Evolutionary conservation across 2,797 vertebrate genomes (phyloP).

Genomic region (Chaenodraco wilsoni): DNA sequence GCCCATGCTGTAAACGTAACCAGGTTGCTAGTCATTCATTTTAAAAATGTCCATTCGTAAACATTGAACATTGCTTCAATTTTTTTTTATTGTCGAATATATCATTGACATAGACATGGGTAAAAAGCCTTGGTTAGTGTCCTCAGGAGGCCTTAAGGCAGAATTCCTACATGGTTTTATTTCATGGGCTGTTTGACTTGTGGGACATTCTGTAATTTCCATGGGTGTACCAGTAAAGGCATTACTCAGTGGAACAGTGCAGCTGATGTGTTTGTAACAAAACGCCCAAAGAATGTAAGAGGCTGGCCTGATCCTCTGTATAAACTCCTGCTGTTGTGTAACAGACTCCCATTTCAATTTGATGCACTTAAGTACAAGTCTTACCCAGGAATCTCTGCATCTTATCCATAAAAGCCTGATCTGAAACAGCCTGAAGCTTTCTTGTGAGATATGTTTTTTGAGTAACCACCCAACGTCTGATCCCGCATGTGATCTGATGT

Average conservation of each 20-base stretch:
- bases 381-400: conserved; percentile 9
- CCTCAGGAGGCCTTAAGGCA: not conserved
- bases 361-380: not conserved
- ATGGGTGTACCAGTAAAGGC: conserved; percentile 33
- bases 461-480: not conserved
- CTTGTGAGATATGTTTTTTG: conserved; percentile 11
- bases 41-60: not conserved
- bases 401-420: not conserved
- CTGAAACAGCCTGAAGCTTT: not conserved
- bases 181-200: not conserved
- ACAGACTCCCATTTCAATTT: conserved; percentile 10
- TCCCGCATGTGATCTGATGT: conserved; percentile 17
- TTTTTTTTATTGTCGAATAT: not conserved
- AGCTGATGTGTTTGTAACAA: conserved; percentile 35
- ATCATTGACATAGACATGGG: too few species aligned
- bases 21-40: conserved; percentile 1
- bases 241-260: conserved; percentile 38
- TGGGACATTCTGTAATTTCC: conserved; percentile 39
- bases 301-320: conserved; percentile 36
- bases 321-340: conserved; percentile 39
- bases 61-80: not conserved
- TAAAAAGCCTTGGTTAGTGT: not conserved
- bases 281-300: conserved; percentile 35
- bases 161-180: conserved; percentile 10
- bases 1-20: not conserved